Base-by-base conservation (phyloP, 2,888 invertebrate genomes). In the Neoitamus cyanurus region DNA sequence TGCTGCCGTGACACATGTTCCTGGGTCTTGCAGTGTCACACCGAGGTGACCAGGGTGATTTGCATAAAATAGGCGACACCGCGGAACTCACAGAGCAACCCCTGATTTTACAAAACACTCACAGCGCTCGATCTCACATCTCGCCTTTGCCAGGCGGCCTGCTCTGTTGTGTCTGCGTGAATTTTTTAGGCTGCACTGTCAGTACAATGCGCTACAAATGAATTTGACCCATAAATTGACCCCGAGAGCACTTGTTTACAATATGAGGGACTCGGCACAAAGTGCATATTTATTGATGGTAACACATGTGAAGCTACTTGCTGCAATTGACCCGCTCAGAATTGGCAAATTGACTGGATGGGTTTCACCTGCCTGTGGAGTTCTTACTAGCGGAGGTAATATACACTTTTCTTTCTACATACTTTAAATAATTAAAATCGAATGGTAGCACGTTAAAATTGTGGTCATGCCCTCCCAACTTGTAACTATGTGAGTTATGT, bases 211-310 rank as follows among this genome's bases (percentile, higher is more conserved):
- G 77, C 42, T 42, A 77, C 77, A 77, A 77, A 77, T 77, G 77
- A 77, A 77, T 77, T 77, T 77, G 46, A 77, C 77, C 77, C 46
- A 77, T 77, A 77, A 77, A 77, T 77, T 77, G 77, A 77, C 42
- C 77, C 37, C 58, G 1, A 58, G 58, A 58, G 20, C 58, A 58
- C 58, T 58, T 58, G 58, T 58, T 58, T 58, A 58, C 48, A 48
- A 48, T 20, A 58, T 25, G 58, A 25, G 58, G 58, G 20, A 58
- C 58, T 15, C 58, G 9, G 58, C 58, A 58, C 58, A 58, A 58
- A 58, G 58, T 58, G 58, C 58, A 58, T 25, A 58, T 58, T 58
- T 58, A 25, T 58, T 58, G 9, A 20, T 9, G 3, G 58, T 20
- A 58, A 25, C 58, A 58, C 58, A 58, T 58, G 58, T 9, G 58